These are phyloP conservation scores for Macropus fuliginosus DNA, from an alignment of 2,797 vertebrate species.

Conservation along the genomic window DNA sequence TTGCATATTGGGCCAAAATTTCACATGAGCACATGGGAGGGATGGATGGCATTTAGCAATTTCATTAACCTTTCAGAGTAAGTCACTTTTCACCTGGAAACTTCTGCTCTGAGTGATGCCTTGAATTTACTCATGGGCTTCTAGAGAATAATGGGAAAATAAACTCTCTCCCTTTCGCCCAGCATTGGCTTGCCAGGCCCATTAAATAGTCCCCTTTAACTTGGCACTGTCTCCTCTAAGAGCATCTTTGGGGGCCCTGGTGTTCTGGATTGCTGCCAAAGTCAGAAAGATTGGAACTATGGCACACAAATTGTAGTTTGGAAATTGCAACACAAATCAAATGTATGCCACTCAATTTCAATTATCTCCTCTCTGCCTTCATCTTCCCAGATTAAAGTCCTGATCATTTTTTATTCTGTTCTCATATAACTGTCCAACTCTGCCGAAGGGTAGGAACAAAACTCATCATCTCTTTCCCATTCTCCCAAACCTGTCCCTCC, in stretches of 20 bases:
- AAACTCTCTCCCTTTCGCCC: background rate
- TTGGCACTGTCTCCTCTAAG: background rate
- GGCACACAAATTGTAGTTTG: background rate
- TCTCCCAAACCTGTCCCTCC: background rate
- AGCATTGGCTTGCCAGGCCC: background rate
- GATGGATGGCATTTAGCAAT: background rate
- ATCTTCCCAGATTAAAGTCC: background rate
- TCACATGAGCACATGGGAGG: background rate
- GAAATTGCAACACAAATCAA: background rate
- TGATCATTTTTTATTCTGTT: background rate
- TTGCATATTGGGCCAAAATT: background rate
- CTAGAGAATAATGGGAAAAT: background rate
- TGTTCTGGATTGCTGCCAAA: background rate
- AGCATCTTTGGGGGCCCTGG: background rate
- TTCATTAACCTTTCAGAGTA: slow-evolving; percentile 2
- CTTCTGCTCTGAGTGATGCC: background rate
- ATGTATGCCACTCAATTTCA: background rate
- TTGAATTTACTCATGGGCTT: background rate
- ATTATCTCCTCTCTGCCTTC: background rate
- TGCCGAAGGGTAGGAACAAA: background rate
- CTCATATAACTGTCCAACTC: background rate
- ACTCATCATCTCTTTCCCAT: background rate
- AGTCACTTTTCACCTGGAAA: background rate
- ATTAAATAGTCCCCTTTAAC: background rate
- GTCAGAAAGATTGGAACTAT: background rate